Conservation (phyloP, 53 echinoderm and acorn worm species). For the Holothuria scabra region DNA sequence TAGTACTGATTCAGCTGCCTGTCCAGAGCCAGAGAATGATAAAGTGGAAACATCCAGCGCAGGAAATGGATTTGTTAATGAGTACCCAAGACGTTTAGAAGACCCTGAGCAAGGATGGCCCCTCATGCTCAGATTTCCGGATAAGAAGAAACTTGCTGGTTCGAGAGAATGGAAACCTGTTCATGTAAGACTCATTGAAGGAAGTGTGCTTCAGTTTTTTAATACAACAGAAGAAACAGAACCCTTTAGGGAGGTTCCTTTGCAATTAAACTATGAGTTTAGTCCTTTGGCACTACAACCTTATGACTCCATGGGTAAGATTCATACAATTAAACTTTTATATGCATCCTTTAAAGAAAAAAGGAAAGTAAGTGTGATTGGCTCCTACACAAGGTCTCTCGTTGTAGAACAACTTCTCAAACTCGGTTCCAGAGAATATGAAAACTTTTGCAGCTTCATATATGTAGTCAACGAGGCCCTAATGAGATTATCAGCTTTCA, state of each 20-base stretch:
- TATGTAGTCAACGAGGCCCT: constrained; percentile 74
- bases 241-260: constrained; percentile 85
- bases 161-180: constrained; percentile 90
- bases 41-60: constrained; percentile 7
- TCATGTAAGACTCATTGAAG: constrained; percentile 76
- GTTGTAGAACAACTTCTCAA: constrained; percentile 72
- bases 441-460: constrained; percentile 72
- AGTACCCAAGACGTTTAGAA: constrained; percentile 68
- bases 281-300: constrained; percentile 66
- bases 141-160: constrained; percentile 89
- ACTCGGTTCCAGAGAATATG: constrained; percentile 69
- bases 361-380: constrained; percentile 63
- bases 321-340: constrained; percentile 87
- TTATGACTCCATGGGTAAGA: constrained; percentile 80
- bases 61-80: constrained; percentile 59
- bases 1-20: neutral
- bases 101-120: constrained; percentile 81
- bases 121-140: constrained; percentile 84
- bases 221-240: constrained; percentile 57
- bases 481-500: constrained; percentile 82
- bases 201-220: constrained; percentile 79
- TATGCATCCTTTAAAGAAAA: constrained; percentile 91
- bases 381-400: constrained; percentile 63
- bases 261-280: constrained; percentile 90
- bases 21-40: constrained; percentile 13